Evolutionary conservation across 2,113 vertebrate species (phyloP), one percentile per base, ranked within the genome.

Genomic region (Dromaius novaehollandiae): DNA sequence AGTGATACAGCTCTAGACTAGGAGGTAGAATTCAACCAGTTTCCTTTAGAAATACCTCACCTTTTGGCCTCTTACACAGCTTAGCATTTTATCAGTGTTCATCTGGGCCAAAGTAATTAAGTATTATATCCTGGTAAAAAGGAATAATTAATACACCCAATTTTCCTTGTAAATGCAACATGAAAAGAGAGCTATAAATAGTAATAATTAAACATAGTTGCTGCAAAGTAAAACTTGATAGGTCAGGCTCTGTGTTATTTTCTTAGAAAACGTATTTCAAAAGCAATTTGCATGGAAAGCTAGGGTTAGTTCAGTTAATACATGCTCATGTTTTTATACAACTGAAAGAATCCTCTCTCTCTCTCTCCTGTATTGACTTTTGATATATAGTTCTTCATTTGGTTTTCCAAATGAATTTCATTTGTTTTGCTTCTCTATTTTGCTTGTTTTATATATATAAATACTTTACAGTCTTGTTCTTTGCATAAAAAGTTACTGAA

Each of bases 71-170:
- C 63, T 20, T 74, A 7, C 85, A 58, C 46, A 77, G 74, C 78
- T 95, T 96, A 79, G 94, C 83, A 26, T 78, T 91, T 95, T 56
- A 50, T 94, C 60, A 48, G 69, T 94, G 91, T 85, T 93, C 44
- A 2, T 55, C 53, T 65, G n/a, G 51, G 89, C 91, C 90, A 94
- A 82, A 93, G 46, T 85, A 92, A 92, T 91, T 66, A 78, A 2
- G 5, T 86, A 89, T 94, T 90, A 86, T 89, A 82, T 94, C 84
- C 96, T 92, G 87, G 40, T 93, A 51, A 83, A 92, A 88, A 89
- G 75, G 68, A 92, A 69, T 94, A 76, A 93, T 94, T 88, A 85
- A 69, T 73, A 90, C 91, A 51, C 81, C 56, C 89, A 74, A 66
- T 92, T 95, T 96, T 93, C 83, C 50, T 51, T 89, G 36, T 83